Conservation (phyloP, 64 coral and sea anemone species). For the Montipora cactus region DNA sequence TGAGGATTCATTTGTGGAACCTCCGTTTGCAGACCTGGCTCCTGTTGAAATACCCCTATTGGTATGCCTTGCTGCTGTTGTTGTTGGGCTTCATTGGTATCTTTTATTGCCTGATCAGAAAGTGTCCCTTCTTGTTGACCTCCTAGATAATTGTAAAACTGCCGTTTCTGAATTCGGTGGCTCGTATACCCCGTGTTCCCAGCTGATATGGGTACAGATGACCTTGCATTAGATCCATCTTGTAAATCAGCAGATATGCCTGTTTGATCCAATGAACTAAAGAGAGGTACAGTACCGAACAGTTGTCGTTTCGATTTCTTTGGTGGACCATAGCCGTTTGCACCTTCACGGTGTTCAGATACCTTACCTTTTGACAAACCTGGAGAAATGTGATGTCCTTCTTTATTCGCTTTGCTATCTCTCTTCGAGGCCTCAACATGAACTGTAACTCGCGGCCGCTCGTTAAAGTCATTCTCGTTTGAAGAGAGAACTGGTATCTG, state of each 20-base stretch:
- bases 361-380: constrained; percentile 49
- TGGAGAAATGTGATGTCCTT: background rate
- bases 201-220: background rate
- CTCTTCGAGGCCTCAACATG: constrained; percentile 66
- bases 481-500: background rate
- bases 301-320: constrained; percentile 49
- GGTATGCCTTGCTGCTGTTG: background rate
- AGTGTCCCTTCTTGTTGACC: constrained; percentile 29
- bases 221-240: constrained; percentile 1
- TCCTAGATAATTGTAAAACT: constrained; percentile 48
- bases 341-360: background rate
- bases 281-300: constrained; percentile 65
- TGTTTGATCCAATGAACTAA: constrained; percentile 50
- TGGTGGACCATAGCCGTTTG: background rate
- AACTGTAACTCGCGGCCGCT: constrained; percentile 53
- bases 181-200: background rate
- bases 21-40: background rate
- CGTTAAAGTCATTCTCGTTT: background rate
- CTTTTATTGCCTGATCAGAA: background rate
- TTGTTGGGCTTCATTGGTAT: background rate
- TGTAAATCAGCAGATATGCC: background rate
- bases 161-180: constrained; percentile 13
- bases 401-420: background rate
- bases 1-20: background rate
- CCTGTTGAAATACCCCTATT: background rate